Percentiles rank a stretch among this genome's conserved stretches.
These are phyloP conservation scores for Laterallus jamaicensis DNA, from an alignment of 2,113 vertebrate species.

Conservation along the genomic window DNA sequence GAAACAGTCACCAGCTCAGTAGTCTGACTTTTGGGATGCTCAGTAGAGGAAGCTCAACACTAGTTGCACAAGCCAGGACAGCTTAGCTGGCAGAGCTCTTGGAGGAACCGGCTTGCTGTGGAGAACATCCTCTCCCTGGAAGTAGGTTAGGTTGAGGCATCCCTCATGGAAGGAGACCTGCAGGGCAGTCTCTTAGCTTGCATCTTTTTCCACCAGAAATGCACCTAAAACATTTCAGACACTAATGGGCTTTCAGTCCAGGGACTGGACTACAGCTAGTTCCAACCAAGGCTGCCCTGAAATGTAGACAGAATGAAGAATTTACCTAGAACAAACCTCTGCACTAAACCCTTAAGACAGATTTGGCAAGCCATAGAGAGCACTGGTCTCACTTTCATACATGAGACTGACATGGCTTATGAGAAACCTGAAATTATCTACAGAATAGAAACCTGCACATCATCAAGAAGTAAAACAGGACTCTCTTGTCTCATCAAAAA, in stretches of 20 bases:
- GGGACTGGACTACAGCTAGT: background rate
- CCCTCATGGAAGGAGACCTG: background rate
- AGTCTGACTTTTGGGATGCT: background rate
- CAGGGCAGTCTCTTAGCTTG: background rate
- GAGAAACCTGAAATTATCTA: background rate
- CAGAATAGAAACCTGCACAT: background rate
- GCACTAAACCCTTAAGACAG: background rate
- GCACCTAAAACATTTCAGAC: background rate
- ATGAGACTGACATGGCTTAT: background rate
- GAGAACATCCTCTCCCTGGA: background rate
- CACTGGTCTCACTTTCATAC: background rate
- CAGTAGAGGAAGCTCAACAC: fast-evolving
- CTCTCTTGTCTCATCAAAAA: background rate
- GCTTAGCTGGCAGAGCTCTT: background rate
- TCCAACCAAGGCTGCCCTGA: background rate
- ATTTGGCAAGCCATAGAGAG: background rate
- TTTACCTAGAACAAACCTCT: background rate
- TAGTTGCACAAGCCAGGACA: background rate
- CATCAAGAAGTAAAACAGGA: background rate
- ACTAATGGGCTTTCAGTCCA: background rate
- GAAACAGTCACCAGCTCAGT: background rate
- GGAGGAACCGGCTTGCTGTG: background rate
- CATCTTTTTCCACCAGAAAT: background rate
- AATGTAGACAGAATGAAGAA: background rate
- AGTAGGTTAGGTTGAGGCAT: background rate